phyloP scores from a whole-genome alignment of 1,140 invertebrate species.

The Brachionus rubens region DNA sequence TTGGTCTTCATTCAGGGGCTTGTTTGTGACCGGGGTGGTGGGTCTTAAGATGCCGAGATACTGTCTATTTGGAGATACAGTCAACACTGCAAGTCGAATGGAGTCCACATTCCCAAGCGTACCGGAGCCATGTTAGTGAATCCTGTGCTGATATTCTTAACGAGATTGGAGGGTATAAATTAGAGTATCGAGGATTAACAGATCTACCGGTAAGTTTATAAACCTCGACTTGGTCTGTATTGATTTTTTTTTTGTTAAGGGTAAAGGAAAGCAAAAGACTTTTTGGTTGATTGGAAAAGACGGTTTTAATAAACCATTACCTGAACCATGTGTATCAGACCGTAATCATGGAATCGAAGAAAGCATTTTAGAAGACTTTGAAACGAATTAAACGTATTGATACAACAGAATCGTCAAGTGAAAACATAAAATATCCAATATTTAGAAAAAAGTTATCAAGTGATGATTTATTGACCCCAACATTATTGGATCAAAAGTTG shows the following conservation, averaged over 20 bases:
- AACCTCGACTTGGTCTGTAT: too few species aligned
- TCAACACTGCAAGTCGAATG: conserved; percentile 88
- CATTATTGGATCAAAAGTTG: neutral
- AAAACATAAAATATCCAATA: neutral
- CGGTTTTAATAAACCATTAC: conserved; percentile 78
- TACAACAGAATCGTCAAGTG: neutral
- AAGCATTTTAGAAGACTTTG: neutral
- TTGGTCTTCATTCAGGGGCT: conserved; percentile 60
- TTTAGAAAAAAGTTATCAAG: neutral
- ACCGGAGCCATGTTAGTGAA: conserved; percentile 56
- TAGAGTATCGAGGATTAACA: conserved; percentile 75
- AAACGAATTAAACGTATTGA: neutral
- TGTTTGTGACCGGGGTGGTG: conserved; percentile 33
- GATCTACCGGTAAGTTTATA: conserved; percentile 68
- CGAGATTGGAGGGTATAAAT: conserved; percentile 73
- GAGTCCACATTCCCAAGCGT: conserved; percentile 64
- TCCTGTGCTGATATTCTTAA: conserved; percentile 70
- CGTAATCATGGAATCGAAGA: conserved; percentile 44
- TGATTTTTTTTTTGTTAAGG: too few species aligned
- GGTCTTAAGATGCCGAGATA: conserved; percentile 66
- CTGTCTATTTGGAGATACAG: conserved; percentile 77
- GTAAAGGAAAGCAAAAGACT: conserved; percentile 81
- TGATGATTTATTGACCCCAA: neutral
- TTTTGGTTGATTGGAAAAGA: conserved; percentile 84
- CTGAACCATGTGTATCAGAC: conserved; percentile 63